phyloP scores from a whole-genome alignment of 1,140 invertebrate genomes.

The Nasonia giraulti region DNA sequence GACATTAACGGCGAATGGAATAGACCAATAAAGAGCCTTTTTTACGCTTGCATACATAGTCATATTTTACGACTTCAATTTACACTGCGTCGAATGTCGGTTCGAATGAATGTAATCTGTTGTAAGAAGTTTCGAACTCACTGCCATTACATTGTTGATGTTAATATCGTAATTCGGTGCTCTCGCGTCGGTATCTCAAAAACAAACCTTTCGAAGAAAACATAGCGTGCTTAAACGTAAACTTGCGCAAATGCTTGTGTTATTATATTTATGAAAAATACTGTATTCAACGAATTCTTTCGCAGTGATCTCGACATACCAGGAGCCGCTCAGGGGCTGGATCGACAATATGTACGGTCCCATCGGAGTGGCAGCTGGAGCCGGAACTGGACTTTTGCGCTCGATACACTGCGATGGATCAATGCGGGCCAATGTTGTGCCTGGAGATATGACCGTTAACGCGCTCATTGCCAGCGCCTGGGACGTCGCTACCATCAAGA shows the following conservation, averaged over 20 bases:
- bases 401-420: conserved; percentile 78
- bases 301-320: conserved; percentile 75
- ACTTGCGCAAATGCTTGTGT: no score
- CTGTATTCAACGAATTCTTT: conserved; percentile 42
- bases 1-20: no score
- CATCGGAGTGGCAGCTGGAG: conserved; percentile 83
- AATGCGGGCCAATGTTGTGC: conserved; percentile 85
- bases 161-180: no score
- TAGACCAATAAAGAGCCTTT: no score
- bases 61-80: neutral
- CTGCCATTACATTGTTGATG: no score
- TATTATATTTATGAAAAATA: neutral
- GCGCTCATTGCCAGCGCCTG: conserved; percentile 86
- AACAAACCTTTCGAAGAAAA: no score
- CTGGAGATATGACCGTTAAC: conserved; percentile 88
- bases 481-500: conserved; percentile 75
- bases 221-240: no score
- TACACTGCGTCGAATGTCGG: neutral
- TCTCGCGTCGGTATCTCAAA: no score
- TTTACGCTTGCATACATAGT: no score
- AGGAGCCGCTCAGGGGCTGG: conserved; percentile 79
- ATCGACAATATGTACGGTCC: conserved; percentile 95
- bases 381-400: conserved; percentile 85
- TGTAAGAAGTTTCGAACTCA: no score
- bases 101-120: no score